These are phyloP conservation scores for Eupristina koningsbergeri DNA, from an alignment of 1,140 invertebrate genomes.

Conservation along the genomic window DNA sequence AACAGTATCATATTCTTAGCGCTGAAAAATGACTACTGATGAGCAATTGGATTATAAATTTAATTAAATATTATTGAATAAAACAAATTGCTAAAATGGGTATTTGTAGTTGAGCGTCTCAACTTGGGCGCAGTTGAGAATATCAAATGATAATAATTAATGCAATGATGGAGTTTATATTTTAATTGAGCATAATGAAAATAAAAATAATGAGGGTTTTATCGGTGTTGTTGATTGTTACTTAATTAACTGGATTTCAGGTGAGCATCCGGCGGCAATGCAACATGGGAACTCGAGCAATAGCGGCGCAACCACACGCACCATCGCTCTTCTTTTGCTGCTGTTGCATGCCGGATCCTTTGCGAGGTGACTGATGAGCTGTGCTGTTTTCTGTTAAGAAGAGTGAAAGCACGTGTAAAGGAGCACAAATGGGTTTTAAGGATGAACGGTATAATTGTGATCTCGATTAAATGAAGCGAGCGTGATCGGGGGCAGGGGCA, in stretches of 20 bases:
- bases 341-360: conserved; percentile 66
- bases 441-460: background rate
- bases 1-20: too few relatives aligned
- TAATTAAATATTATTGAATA: too few relatives aligned
- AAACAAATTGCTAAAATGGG: too few relatives aligned
- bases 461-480: background rate
- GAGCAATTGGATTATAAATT: too few relatives aligned
- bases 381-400: conserved; percentile 40
- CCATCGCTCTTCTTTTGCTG: conserved; percentile 65
- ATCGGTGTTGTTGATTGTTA: background rate
- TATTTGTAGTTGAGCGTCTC: too few relatives aligned
- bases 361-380: conserved; percentile 67
- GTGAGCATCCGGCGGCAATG: conserved; percentile 78
- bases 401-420: conserved; percentile 8
- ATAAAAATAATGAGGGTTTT: too few relatives aligned
- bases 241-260: conserved; percentile 57
- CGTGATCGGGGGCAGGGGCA: too few relatives aligned
- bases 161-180: too few relatives aligned
- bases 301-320: conserved; percentile 67
- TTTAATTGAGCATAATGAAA: too few relatives aligned
- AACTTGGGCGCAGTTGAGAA: too few relatives aligned
- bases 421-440: background rate
- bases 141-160: too few relatives aligned
- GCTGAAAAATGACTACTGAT: too few relatives aligned
- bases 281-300: conserved; percentile 77